These are phyloP conservation scores for Nomada fucata DNA, from an alignment of 2,888 invertebrate genomes.

Conservation along the genomic window DNA sequence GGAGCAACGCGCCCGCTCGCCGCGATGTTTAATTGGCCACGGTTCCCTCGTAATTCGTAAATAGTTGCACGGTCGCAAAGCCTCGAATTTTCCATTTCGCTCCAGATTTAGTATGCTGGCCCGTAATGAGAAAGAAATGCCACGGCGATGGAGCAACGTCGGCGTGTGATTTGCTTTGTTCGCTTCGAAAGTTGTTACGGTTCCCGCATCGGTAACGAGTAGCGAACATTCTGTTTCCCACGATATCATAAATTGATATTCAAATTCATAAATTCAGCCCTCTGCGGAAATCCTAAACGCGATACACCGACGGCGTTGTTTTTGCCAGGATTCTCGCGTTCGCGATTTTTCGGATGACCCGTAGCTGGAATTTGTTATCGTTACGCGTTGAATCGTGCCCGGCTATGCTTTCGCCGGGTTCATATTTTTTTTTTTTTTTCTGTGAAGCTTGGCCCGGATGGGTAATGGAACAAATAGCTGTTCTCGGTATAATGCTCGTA, in stretches of 20 bases:
- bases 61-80: conserved; percentile 4
- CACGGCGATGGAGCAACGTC: not conserved
- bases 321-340: not conserved
- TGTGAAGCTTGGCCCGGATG: not conserved
- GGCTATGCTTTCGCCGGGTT: not conserved
- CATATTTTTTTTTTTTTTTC: not conserved
- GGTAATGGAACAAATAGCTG: not conserved
- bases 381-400: not conserved
- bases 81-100: not conserved
- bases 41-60: conserved; percentile 27
- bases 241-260: too few species aligned
- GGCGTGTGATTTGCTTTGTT: not conserved
- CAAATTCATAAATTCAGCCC: conserved; percentile 17
- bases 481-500: not conserved
- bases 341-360: conserved; percentile 2
- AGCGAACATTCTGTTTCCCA: not conserved
- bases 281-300: not conserved
- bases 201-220: not conserved
- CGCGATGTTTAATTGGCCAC: conserved; percentile 36
- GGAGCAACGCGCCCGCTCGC: conserved; percentile 1
- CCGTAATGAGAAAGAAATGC: not conserved
- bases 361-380: not conserved
- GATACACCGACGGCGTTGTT: not conserved
- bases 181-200: not conserved
- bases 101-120: not conserved